phyloP scores from a whole-genome alignment of 2,888 invertebrate species.

The Hemicrepidius hirtus region DNA sequence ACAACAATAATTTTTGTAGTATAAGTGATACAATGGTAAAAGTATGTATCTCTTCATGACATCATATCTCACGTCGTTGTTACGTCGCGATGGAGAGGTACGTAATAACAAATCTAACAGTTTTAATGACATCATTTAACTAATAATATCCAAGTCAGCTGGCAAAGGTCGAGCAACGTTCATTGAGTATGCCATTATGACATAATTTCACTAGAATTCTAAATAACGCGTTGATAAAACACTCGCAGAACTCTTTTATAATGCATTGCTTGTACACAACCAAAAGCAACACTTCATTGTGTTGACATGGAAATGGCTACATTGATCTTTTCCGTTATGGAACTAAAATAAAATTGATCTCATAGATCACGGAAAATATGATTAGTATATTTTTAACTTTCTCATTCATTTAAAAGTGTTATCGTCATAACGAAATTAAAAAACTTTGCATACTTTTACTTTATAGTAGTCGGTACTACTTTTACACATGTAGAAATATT shows the following conservation, averaged over 20 bases:
- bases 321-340: not conserved
- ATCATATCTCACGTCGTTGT: slow-evolving; percentile 47
- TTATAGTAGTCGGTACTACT: too few species aligned
- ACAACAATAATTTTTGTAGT: slow-evolving; percentile 35
- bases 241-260: slow-evolving; percentile 16
- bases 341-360: slow-evolving; percentile 1
- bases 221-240: slow-evolving; percentile 33
- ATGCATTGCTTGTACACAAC: slow-evolving; percentile 21
- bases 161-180: slow-evolving; percentile 51
- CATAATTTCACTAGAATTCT: slow-evolving; percentile 44
- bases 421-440: too few species aligned
- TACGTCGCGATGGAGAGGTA: slow-evolving; percentile 43
- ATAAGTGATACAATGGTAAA: slow-evolving; percentile 43
- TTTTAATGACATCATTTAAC: slow-evolving; percentile 54
- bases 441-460: too few species aligned
- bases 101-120: slow-evolving; percentile 49
- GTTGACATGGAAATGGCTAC: not conserved
- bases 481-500: too few species aligned
- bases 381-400: not conserved
- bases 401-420: not conserved
- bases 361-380: not conserved
- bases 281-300: not conserved
- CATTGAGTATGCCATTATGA: slow-evolving; percentile 47
- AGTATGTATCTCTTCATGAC: slow-evolving; percentile 41
- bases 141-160: slow-evolving; percentile 57